Conservation (phyloP, 2,797 vertebrate genomes). For the Jordanella pulchra region DNA sequence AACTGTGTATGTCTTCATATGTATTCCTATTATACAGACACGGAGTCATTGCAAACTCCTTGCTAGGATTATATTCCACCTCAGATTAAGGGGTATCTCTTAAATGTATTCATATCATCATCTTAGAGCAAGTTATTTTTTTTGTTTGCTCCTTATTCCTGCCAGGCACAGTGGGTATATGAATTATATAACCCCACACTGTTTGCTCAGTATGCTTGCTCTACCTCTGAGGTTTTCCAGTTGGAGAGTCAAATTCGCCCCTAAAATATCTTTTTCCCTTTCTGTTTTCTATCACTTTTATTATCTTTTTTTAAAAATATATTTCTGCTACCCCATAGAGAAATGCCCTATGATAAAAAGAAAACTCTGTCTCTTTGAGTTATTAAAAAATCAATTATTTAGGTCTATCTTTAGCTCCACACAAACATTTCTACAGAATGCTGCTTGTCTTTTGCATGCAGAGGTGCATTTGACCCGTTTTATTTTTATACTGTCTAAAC, state of each 20-base stretch:
- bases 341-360: slow-evolving; percentile 23
- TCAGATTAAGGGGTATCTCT: background rate
- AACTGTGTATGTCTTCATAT: background rate
- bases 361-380: slow-evolving; percentile 22
- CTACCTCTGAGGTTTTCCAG: slow-evolving; percentile 69
- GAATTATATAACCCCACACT: slow-evolving; percentile 76
- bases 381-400: slow-evolving; percentile 16
- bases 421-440: slow-evolving; percentile 40
- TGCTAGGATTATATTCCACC: background rate
- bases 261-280: slow-evolving; percentile 45
- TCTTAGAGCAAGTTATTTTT: slow-evolving; percentile 12
- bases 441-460: slow-evolving; percentile 33
- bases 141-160: slow-evolving; percentile 62
- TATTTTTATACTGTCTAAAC: slow-evolving; percentile 65
- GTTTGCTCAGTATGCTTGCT: slow-evolving; percentile 70
- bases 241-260: slow-evolving; percentile 67
- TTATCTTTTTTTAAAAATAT: slow-evolving; percentile 59
- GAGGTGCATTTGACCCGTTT: slow-evolving; percentile 58
- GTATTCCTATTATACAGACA: background rate
- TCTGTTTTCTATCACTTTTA: slow-evolving; percentile 55
- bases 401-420: slow-evolving; percentile 13
- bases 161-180: slow-evolving; percentile 55
- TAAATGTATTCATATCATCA: background rate
- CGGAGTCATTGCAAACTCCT: background rate
- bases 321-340: slow-evolving; percentile 35